These are phyloP conservation scores for Teleogryllus occipitalis DNA, from an alignment of 1,140 invertebrate species.

Conservation along the genomic window DNA sequence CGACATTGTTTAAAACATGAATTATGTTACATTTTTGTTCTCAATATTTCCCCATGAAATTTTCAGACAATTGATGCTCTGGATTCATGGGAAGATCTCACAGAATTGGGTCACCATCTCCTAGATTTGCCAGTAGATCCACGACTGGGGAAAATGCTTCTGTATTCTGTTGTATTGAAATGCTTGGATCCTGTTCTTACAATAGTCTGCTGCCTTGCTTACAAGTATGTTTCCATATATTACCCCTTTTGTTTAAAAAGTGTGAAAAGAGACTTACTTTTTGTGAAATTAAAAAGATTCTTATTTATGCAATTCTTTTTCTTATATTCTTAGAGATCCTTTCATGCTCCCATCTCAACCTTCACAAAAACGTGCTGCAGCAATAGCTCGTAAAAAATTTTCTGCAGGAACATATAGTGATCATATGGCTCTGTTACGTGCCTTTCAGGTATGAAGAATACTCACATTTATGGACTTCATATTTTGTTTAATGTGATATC, in stretches of 20 bases:
- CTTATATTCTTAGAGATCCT: conserved; percentile 49
- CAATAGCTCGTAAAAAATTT: conserved; percentile 56
- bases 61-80: conserved; percentile 68
- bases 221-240: conserved; percentile 51
- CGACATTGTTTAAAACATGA: neutral
- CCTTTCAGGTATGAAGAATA: conserved; percentile 81
- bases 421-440: conserved; percentile 78
- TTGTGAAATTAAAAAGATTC: neutral
- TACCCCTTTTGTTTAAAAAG: neutral
- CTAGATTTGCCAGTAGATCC: conserved; percentile 87
- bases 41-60: neutral
- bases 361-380: conserved; percentile 52
- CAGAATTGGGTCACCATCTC: conserved; percentile 73
- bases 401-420: conserved; percentile 75
- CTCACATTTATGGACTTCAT: too few relatives aligned
- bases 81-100: conserved; percentile 73
- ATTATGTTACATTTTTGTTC: neutral
- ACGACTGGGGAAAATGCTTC: conserved; percentile 80
- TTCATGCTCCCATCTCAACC: conserved; percentile 67
- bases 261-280: neutral
- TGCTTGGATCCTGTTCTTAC: conserved; percentile 92
- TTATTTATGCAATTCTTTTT: conserved; percentile 17
- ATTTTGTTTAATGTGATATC: neutral
- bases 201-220: conserved; percentile 76
- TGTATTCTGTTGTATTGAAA: conserved; percentile 84